Evolutionary conservation across 1,140 invertebrate species (phyloP), one percentile per base, ranked within the genome.

Genomic region (Halesus radiatus): DNA sequence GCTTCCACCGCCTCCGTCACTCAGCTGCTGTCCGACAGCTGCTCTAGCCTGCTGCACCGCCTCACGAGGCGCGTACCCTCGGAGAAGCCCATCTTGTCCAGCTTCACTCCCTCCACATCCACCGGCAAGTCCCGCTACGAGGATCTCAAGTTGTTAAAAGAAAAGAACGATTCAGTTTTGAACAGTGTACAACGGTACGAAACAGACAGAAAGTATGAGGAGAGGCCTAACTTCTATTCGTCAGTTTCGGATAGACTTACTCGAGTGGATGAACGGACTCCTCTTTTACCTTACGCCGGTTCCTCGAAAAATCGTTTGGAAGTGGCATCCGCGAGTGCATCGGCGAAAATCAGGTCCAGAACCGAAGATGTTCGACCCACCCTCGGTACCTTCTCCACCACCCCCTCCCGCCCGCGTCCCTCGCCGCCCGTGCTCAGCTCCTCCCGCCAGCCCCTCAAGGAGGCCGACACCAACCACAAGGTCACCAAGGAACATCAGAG

Each of bases 1-100:
- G 93, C 94, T 20, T 94, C 94, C 32, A 95, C 94, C 16, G 90
- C 93, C 10, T 96, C 95, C 88, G 95, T 96, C 75, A 95, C 95
- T 60, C 95, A 96, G 87, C 88, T 97, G 81, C 88, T 97, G 78
- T 94, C 92, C 68, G 95, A 96, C 85, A 95, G 95, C 78, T 97
- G 95, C 88, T 94, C 94, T 80, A 96, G 92, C 87, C 90, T 96
- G 29, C 90, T 97, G 75, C 95, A 96, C 84, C 90, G 95, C 62
- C 88, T 96, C 81, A 94, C 94, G 0, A 93, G 93, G 45, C 91
- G 95, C 37, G 94, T 94, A 37, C 94, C 94, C 13, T 95, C 92
- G 52, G 91, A 92, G 86, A 89, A 89, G 83, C 85, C 85, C 68
- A 88, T 88, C 73, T 79, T 84, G 29, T 78, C 85, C 52, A 76